These are phyloP conservation scores for Drosophila niveifrons DNA, from an alignment of 2,888 invertebrate species.

Conservation along the genomic window DNA sequence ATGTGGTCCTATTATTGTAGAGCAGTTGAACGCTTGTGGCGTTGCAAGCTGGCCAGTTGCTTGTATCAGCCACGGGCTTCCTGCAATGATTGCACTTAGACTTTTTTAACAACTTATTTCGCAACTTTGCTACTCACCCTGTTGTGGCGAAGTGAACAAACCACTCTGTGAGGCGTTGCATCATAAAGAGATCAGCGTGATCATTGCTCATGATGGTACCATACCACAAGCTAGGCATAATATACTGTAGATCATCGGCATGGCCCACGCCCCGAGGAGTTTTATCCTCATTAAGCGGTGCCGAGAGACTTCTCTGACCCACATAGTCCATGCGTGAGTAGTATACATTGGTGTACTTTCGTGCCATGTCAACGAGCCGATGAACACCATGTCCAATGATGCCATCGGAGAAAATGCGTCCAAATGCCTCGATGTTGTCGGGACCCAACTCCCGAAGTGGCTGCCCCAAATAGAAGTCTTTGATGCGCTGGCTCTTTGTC, in stretches of 20 bases:
- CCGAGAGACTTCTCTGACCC: slow-evolving; percentile 86
- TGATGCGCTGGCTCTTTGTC: slow-evolving; percentile 41
- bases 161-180: slow-evolving; percentile 84
- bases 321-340: slow-evolving; percentile 88
- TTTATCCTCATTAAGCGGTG: slow-evolving; percentile 84
- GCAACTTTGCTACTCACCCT: slow-evolving; percentile 63
- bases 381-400: slow-evolving; percentile 87
- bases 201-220: slow-evolving; percentile 69
- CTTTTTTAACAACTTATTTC: too few species aligned
- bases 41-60: slow-evolving; percentile 66
- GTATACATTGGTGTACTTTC: slow-evolving; percentile 86
- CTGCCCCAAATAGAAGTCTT: slow-evolving; percentile 59
- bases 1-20: slow-evolving; percentile 57
- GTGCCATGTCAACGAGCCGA: slow-evolving; percentile 87
- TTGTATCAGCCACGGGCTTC: slow-evolving; percentile 5
- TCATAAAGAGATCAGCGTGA: slow-evolving; percentile 84
- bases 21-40: slow-evolving; percentile 33
- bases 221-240: slow-evolving; percentile 69
- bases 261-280: slow-evolving; percentile 78
- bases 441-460: neutral
- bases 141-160: slow-evolving; percentile 83
- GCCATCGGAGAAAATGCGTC: slow-evolving; percentile 87
- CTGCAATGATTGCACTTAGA: slow-evolving; percentile 20
- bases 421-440: slow-evolving; percentile 62
- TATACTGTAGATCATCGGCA: slow-evolving; percentile 79